Conservation (phyloP, 2,113 vertebrate genomes). For the Elephas maximus region DNA sequence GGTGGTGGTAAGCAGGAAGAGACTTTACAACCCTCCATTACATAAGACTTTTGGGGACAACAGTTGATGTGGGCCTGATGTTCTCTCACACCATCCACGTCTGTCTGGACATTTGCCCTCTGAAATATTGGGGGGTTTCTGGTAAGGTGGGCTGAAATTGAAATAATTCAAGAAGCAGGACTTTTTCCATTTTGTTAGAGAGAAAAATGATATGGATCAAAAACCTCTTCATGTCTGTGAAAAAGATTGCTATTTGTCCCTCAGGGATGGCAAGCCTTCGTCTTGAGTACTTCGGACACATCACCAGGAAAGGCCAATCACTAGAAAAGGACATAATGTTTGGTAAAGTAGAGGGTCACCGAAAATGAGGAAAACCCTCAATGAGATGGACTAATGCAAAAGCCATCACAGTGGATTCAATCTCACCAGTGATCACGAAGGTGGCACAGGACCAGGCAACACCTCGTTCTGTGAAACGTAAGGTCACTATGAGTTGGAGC, state of each 20-base stretch:
- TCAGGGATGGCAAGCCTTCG: neutral
- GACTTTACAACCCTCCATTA: neutral
- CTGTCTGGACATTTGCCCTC: neutral
- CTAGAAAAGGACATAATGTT: neutral
- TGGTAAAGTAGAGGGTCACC: neutral
- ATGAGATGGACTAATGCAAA: neutral
- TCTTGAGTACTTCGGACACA: neutral
- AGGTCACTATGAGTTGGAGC: no score
- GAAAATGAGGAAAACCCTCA: neutral
- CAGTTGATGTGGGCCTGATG: fast-evolving
- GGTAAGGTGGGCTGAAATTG: neutral
- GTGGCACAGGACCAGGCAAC: no score
- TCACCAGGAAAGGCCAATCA: neutral
- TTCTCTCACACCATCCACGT: neutral
- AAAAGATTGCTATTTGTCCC: neutral
- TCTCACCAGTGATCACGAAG: no score
- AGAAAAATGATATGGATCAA: neutral
- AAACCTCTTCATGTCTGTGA: neutral
- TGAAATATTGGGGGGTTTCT: fast-evolving
- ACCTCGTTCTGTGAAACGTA: no score
- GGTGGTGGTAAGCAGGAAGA: neutral
- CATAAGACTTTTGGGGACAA: neutral
- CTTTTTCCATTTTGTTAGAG: neutral
- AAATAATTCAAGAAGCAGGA: neutral
- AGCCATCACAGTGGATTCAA: neutral